Evolutionary conservation across 2,888 invertebrate species (phyloP).

Genomic region (Cancer borealis): DNA sequence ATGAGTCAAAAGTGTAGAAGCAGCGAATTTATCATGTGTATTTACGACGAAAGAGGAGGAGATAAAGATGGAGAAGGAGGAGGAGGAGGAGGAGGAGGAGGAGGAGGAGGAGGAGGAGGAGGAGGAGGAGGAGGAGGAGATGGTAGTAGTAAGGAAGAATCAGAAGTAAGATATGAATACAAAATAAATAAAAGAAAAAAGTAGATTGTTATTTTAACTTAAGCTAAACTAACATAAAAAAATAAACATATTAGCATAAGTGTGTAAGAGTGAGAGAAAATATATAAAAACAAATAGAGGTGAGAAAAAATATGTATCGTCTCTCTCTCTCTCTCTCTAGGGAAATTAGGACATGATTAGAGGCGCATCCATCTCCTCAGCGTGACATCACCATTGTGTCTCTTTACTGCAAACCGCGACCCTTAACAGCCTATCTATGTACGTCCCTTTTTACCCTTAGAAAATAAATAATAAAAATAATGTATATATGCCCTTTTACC

Average conservation of each 20-base stretch:
- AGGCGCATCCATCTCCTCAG: background rate
- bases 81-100: conserved; percentile 20
- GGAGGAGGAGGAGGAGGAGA: background rate
- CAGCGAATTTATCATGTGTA: conserved; percentile 7
- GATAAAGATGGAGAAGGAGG: background rate
- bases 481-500: no score
- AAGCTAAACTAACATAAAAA: no score
- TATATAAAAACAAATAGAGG: no score
- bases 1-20: background rate
- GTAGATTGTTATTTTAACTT: background rate
- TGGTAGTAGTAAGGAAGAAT: background rate
- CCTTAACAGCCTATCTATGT: no score
- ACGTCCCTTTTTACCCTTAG: no score
- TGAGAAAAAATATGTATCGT: background rate
- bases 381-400: background rate
- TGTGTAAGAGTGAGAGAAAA: no score
- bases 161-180: background rate
- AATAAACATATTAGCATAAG: no score
- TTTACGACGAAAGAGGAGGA: background rate
- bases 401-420: no score
- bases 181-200: background rate
- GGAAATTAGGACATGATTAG: background rate
- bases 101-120: background rate
- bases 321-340: background rate
- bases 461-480: no score